phyloP scores from a whole-genome alignment of 2,113 vertebrate species.

The Dicrurus megarhynchus region DNA sequence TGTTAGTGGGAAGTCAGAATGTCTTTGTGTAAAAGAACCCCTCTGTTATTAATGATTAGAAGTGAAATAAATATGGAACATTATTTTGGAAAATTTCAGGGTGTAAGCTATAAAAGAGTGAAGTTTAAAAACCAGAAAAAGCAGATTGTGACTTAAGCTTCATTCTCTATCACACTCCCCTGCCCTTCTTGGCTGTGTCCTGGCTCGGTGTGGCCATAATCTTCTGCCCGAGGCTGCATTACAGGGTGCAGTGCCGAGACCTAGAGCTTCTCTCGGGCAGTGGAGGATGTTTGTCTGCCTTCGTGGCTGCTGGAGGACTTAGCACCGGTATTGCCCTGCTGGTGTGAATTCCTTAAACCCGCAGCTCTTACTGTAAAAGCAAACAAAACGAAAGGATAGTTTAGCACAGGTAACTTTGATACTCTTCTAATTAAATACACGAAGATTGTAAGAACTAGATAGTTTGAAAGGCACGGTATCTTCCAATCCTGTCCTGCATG shows the following conservation, averaged over 20 bases:
- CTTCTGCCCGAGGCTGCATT: rapidly evolving
- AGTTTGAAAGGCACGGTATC: neutral
- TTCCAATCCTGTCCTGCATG: neutral
- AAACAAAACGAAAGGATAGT: neutral
- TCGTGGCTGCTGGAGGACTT: neutral
- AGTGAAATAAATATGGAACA: neutral
- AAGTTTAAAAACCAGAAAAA: neutral
- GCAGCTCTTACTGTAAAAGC: neutral
- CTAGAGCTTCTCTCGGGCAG: neutral
- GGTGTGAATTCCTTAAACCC: neutral
- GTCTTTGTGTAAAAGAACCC: neutral
- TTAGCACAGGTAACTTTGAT: neutral
- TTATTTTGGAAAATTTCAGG: neutral
- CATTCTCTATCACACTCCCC: rapidly evolving
- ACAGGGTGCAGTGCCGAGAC: too few species aligned
- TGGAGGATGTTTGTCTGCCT: rapidly evolving
- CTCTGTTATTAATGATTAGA: neutral
- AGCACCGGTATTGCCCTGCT: neutral
- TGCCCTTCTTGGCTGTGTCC: neutral
- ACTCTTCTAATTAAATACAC: neutral
- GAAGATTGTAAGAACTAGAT: neutral
- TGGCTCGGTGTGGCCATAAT: neutral
- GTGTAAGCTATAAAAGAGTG: neutral
- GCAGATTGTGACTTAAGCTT: neutral
- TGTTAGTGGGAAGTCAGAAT: neutral